Evolutionary conservation across 1,140 invertebrate genomes (phyloP).

Genomic region (Leucophenga varia): DNA sequence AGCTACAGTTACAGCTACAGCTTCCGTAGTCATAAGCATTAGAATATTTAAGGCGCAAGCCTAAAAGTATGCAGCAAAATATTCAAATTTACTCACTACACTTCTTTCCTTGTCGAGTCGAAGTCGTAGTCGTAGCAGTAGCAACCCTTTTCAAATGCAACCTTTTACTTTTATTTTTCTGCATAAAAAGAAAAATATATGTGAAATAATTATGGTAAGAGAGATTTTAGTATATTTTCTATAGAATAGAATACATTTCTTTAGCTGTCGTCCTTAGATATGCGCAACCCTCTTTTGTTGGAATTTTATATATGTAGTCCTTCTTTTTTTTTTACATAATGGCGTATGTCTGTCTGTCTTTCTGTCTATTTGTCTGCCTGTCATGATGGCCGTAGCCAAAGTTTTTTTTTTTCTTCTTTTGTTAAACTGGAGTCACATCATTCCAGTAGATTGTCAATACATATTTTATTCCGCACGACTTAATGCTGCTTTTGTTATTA

Average conservation of each 20-base stretch:
- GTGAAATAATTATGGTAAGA: too few species aligned
- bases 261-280: conserved; percentile 22
- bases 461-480: conserved; percentile 52
- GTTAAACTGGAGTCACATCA: too few species aligned
- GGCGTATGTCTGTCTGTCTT: too few species aligned
- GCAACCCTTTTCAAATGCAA: conserved; percentile 27
- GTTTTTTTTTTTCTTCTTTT: conserved; percentile 40
- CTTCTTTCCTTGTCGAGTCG: conserved; percentile 1
- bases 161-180: neutral
- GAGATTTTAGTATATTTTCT: too few species aligned
- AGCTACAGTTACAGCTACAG: too few species aligned
- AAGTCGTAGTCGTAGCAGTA: too few species aligned
- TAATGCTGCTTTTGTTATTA: conserved; percentile 34
- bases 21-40: too few species aligned
- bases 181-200: neutral
- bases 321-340: conserved; percentile 36
- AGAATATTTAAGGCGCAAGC: conserved; percentile 50
- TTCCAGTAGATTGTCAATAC: too few species aligned
- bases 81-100: neutral
- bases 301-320: too few species aligned
- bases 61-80: conserved; percentile 44
- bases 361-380: too few species aligned
- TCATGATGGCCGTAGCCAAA: conserved; percentile 14
- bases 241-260: neutral
- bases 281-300: conserved; percentile 30